phyloP scores from a whole-genome alignment of 2,797 vertebrate species.

The Manis javanica region DNA sequence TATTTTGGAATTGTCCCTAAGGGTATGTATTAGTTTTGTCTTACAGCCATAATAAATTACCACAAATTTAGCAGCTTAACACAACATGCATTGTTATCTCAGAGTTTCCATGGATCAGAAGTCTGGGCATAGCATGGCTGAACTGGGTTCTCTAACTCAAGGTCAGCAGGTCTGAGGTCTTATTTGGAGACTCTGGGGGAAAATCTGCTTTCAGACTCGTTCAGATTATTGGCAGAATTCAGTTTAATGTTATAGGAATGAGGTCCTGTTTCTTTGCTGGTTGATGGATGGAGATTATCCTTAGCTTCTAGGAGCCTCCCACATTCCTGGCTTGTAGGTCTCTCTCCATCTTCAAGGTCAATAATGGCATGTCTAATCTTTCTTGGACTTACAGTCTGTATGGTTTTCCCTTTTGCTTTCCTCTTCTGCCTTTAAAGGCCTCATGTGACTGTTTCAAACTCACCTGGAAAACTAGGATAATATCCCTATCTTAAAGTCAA shows the following conservation, averaged over 20 bases:
- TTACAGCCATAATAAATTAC: neutral
- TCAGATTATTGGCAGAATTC: neutral
- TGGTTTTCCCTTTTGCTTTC: neutral
- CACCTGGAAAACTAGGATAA: neutral
- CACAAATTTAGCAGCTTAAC: neutral
- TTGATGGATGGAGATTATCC: neutral
- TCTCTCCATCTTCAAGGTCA: neutral
- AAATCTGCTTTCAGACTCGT: neutral
- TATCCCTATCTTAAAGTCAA: neutral
- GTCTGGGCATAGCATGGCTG: rapidly evolving
- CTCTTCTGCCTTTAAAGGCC: neutral
- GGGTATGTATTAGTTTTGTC: neutral
- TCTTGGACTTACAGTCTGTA: neutral
- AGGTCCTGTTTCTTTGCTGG: no score
- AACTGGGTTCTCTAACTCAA: neutral
- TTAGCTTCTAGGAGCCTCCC: neutral
- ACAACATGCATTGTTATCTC: neutral
- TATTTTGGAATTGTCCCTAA: neutral
- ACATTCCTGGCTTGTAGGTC: no score
- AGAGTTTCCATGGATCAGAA: neutral
- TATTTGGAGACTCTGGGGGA: neutral
- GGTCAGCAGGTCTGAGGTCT: neutral
- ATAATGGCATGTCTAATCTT: neutral
- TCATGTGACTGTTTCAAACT: neutral
- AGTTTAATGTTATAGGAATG: neutral